Evolutionary conservation across 2,888 invertebrate genomes (phyloP), one percentile per base, ranked within the genome.

Genomic region (Auanema freiburgensis): DNA sequence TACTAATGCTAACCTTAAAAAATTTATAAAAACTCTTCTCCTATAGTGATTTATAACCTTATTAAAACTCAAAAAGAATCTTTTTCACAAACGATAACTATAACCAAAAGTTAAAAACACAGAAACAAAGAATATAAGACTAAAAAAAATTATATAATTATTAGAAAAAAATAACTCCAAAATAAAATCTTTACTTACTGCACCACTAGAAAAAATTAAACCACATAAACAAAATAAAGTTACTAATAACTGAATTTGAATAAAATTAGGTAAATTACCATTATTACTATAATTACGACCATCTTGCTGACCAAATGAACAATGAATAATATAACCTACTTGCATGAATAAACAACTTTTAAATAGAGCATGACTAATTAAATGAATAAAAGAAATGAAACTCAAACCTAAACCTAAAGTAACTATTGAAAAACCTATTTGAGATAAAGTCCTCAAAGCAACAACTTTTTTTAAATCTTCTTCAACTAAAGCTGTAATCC

Each of bases 381-480:
- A 57, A 67, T 78, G 73, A 43, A 74, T 66, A 67, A 77, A 72
- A 67, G 68, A 69, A 80, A 83, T 70, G 79, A 83, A 67, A 84
- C 86, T 44, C 79, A 79, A 42, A 18, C 73, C 70, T 49, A 74
- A 64, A 24, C 72, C 72, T 44, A 74, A 57, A 59, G 69, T 71
- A 40, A 72, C 62, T 63, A 72, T 73, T 44, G 70, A 72, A 66
- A 75, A 75, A 24, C 75, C 75, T 51, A 75, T 73, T 63, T 75
- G 75, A 33, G 75, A 75, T 53, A 75, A 57, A 51, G 75, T 75
- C 16, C 75, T 75, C 65, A 73, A 63, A 65, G 75, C 75, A 42
- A 75, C 69, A 46, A 75, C 71, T 59, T 75, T 75, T 59, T 75
- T 75, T 52, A 75, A 57, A 73, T 74, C 73, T 57, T 69, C 67